phyloP scores from a whole-genome alignment of 2,113 vertebrate genomes.

The Xenus cinereus region DNA sequence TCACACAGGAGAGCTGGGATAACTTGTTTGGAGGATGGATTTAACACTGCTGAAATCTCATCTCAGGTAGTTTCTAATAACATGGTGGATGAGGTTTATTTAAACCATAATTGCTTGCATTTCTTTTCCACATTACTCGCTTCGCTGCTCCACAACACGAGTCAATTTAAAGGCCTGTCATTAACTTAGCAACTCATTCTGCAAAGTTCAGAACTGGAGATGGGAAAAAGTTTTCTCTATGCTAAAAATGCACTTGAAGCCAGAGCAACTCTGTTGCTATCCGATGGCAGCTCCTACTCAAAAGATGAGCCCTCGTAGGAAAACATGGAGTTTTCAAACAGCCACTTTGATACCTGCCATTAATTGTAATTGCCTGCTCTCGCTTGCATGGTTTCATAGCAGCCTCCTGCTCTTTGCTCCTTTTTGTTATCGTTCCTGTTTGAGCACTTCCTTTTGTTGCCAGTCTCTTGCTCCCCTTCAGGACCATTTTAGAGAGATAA shows the following conservation, averaged over 20 bases:
- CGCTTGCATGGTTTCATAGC: slow-evolving; percentile 48
- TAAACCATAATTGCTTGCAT: not conserved
- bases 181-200: not conserved
- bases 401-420: slow-evolving; percentile 65
- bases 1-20: not conserved
- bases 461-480: not conserved
- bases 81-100: not conserved
- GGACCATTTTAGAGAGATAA: slow-evolving; percentile 13
- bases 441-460: slow-evolving; percentile 47
- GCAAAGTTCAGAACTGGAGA: not conserved
- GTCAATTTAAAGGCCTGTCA: not conserved
- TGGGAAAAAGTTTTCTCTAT: not conserved
- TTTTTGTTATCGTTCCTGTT: slow-evolving; percentile 46
- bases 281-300: not conserved
- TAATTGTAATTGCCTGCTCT: slow-evolving; percentile 70
- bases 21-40: not conserved
- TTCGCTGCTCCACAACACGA: not conserved
- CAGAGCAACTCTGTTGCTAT: not conserved
- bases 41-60: not conserved
- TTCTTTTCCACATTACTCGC: not conserved
- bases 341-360: slow-evolving; percentile 56
- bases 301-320: not conserved
- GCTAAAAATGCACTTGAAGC: not conserved
- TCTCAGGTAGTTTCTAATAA: slow-evolving; percentile 23
- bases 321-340: slow-evolving; percentile 13